A percentile compares a stretch with the other conserved stretches of the same genome.
phyloP scores from a whole-genome alignment of 2,797 vertebrate species.

The Ceyx erithaca region DNA sequence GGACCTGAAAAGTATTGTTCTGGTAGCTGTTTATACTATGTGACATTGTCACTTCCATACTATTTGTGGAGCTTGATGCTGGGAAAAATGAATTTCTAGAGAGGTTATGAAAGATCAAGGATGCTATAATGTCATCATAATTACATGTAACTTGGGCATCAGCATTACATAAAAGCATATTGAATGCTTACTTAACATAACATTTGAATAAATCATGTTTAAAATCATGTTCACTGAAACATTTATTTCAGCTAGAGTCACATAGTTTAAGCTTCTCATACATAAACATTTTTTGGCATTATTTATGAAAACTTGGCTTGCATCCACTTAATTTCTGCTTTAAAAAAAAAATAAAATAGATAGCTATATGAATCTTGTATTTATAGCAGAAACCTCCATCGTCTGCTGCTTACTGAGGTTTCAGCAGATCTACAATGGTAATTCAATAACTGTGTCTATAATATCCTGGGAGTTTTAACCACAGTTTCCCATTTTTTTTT shows the following conservation, averaged over 20 bases:
- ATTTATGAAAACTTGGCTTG: slow-evolving; percentile 62
- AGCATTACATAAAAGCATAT: slow-evolving; percentile 67
- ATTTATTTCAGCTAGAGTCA: slow-evolving; percentile 58
- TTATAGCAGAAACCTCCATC: slow-evolving; percentile 43
- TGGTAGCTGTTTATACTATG: slow-evolving; percentile 42
- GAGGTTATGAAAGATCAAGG: slow-evolving; percentile 54
- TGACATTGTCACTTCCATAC: slow-evolving; percentile 59
- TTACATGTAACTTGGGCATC: slow-evolving; percentile 65
- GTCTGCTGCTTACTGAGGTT: slow-evolving; percentile 35
- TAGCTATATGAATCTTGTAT: slow-evolving; percentile 22
- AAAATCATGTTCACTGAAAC: slow-evolving; percentile 70
- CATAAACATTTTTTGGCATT: slow-evolving; percentile 68
- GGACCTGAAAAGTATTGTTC: slow-evolving; percentile 50
- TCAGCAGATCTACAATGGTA: slow-evolving; percentile 55
- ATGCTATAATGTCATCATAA: slow-evolving; percentile 64
- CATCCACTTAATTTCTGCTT: slow-evolving; percentile 49
- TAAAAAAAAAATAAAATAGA: slow-evolving; percentile 7
- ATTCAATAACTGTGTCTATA: slow-evolving; percentile 58
- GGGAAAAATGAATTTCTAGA: slow-evolving; percentile 53
- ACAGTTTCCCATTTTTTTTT: slow-evolving; percentile 55
- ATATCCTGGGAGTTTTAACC: slow-evolving; percentile 42
- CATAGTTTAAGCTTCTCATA: slow-evolving; percentile 57
- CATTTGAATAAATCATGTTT: slow-evolving; percentile 73
- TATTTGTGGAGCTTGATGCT: slow-evolving; percentile 47
- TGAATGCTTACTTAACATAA: slow-evolving; percentile 66